phyloP scores from a whole-genome alignment of 2,113 vertebrate genomes.

The Oceanodroma tethys region DNA sequence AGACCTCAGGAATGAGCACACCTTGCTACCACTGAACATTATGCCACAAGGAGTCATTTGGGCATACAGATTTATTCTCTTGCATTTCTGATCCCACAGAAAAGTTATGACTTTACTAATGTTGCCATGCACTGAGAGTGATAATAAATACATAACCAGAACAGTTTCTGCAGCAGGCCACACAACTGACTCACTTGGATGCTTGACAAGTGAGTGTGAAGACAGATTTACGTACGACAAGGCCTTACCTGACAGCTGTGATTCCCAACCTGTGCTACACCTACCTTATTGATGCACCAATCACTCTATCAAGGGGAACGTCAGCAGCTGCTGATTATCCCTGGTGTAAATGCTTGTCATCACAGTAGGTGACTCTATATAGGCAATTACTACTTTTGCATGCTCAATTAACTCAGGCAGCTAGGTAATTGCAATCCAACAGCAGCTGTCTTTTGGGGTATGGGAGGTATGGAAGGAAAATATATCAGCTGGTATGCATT shows the following conservation, averaged over 20 bases:
- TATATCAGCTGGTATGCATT: background rate
- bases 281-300: background rate
- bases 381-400: background rate
- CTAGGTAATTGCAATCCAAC: background rate
- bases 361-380: background rate
- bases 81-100: background rate
- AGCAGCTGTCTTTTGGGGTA: background rate
- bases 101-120: background rate
- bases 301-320: background rate
- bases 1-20: background rate
- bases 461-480: background rate
- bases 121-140: background rate
- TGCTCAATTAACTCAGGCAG: background rate
- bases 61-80: background rate
- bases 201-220: background rate
- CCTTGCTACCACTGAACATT: background rate
- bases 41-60: background rate
- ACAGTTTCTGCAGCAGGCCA: background rate
- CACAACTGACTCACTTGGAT: background rate
- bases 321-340: background rate
- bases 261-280: background rate
- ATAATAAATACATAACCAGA: background rate
- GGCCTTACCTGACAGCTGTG: background rate
- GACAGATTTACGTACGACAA: background rate
- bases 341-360: background rate